Conservation (phyloP, 2,797 vertebrate species). For the Falco naumanni region DNA sequence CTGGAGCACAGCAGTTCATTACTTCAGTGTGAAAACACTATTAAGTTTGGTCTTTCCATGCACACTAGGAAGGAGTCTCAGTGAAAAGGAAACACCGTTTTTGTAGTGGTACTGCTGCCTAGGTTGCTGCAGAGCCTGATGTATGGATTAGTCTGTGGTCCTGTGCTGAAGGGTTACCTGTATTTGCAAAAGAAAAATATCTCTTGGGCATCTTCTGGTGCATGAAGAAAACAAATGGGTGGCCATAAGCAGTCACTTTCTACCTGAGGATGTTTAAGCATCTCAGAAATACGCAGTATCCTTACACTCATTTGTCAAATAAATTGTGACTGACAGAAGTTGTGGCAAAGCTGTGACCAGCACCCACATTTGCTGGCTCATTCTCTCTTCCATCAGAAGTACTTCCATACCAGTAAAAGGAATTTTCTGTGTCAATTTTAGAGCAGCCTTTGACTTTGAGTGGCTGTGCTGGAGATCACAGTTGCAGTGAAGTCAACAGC, state of each 20-base stretch:
- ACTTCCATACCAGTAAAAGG: background rate
- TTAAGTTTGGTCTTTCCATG: background rate
- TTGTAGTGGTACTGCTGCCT: background rate
- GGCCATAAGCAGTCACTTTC: background rate
- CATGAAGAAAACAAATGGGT: fast-evolving
- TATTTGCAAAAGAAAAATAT: background rate
- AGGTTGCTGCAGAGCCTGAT: background rate
- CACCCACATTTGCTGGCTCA: background rate
- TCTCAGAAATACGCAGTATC: background rate
- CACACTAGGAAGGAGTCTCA: background rate
- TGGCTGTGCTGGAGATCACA: background rate
- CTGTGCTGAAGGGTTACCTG: background rate
- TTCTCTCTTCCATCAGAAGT: background rate
- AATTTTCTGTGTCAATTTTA: background rate
- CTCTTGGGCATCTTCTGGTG: background rate
- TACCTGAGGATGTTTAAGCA: background rate
- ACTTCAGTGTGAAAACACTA: background rate
- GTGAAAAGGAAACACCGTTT: background rate
- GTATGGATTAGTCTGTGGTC: background rate
- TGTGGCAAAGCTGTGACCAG: background rate
- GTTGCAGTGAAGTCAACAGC: slow-evolving; percentile 23
- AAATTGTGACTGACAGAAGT: background rate
- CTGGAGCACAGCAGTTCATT: background rate
- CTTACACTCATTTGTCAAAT: background rate
- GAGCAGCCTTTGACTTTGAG: background rate